Evolutionary conservation across 2,797 vertebrate species (phyloP).

Genomic region (Rhabdophis nuchalis): DNA sequence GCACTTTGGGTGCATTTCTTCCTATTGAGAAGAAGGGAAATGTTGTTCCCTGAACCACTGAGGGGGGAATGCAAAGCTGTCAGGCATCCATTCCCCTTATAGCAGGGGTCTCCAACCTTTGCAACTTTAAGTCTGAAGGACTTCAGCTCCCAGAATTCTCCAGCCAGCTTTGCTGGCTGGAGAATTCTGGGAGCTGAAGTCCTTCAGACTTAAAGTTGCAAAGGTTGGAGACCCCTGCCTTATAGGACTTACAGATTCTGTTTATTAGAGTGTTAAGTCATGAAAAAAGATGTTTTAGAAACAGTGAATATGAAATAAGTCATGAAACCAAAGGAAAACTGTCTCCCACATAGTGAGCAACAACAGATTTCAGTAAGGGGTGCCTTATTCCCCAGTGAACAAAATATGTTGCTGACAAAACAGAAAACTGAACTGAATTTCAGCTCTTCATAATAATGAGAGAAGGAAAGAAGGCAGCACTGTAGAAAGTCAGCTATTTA

Average conservation of each 20-base stretch:
- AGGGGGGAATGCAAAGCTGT: neutral
- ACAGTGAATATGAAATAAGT: neutral
- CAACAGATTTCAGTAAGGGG: neutral
- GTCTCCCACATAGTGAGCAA: neutral
- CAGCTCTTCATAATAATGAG: constrained; percentile 53
- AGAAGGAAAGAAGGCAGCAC: constrained; percentile 20
- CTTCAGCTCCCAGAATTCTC: no score
- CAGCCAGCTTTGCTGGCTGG: no score
- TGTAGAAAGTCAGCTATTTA: constrained; percentile 53
- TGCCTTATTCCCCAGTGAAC: neutral
- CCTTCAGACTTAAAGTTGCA: no score
- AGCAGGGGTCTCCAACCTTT: no score
- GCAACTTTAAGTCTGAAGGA: no score
- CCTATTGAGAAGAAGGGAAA: neutral
- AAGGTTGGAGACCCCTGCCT: no score
- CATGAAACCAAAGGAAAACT: neutral
- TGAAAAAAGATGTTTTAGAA: neutral
- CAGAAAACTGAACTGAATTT: constrained; percentile 4
- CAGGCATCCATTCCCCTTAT: neutral
- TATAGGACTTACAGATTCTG: neutral
- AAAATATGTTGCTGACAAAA: neutral
- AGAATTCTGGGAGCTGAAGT: no score
- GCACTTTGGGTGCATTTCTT: neutral
- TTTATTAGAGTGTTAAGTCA: neutral
- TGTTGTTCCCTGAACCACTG: neutral